These are phyloP conservation scores for Cyprinodon variegatus DNA, from an alignment of 2,113 vertebrate species.

Conservation along the genomic window DNA sequence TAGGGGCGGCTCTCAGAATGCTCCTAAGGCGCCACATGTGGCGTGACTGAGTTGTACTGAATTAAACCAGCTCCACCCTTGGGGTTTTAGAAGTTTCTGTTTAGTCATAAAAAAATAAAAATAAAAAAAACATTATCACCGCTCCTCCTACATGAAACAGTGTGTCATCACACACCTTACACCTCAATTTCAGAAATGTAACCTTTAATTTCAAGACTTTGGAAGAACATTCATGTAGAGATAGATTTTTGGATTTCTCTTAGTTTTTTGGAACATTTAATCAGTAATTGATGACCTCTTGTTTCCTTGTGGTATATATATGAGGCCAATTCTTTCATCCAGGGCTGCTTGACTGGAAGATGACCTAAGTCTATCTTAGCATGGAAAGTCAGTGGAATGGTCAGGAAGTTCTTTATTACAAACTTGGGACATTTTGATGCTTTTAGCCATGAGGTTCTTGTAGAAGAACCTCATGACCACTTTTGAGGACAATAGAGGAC, in stretches of 20 bases:
- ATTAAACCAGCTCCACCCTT: slow-evolving; percentile 2
- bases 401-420: not conserved
- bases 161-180: not conserved
- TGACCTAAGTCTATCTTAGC: not conserved
- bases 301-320: not conserved
- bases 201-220: not conserved
- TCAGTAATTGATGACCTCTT: not conserved
- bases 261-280: not conserved
- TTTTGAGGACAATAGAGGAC: too few relatives aligned
- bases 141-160: not conserved
- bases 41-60: not conserved
- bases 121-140: not conserved
- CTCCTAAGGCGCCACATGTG: not conserved
- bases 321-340: not conserved
- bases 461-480: not conserved
- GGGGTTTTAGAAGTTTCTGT: slow-evolving; percentile 5
- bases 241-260: too few relatives aligned
- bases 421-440: not conserved
- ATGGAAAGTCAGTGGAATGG: not conserved
- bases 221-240: too few relatives aligned
- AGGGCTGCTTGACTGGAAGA: not conserved
- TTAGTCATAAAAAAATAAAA: not conserved
- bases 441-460: not conserved
- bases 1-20: not conserved
- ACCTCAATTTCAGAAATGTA: not conserved